Conservation (phyloP, 1,140 invertebrate species). For the Drosophila carrolli region DNA sequence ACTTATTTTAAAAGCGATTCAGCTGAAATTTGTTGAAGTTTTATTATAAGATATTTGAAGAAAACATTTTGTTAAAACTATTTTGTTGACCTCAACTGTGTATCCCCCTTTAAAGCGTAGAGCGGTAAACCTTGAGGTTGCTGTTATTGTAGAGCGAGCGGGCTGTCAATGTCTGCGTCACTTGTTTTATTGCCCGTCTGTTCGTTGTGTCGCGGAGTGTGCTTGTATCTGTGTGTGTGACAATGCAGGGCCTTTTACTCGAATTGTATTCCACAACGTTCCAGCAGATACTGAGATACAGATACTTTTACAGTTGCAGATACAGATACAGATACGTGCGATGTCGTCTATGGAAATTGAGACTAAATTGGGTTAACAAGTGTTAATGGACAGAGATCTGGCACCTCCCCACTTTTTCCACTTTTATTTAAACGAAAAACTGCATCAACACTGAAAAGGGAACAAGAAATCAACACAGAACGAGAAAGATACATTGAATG, state of each 20-base stretch:
- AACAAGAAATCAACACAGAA: constrained; percentile 6
- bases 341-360: constrained; percentile 75
- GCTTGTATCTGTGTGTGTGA: constrained; percentile 49
- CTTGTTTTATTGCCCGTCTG: constrained; percentile 60
- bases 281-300: constrained; percentile 17
- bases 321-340: constrained; percentile 35
- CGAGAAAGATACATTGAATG: neutral
- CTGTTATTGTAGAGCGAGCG: constrained; percentile 43
- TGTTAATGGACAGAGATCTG: constrained; percentile 76
- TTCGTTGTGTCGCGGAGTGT: constrained; percentile 29
- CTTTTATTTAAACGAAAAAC: constrained; percentile 46
- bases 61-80: neutral
- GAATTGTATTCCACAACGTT: constrained; percentile 41
- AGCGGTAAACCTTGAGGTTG: constrained; percentile 68
- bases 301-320: constrained; percentile 17
- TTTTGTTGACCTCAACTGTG: neutral
- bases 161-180: constrained; percentile 63
- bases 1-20: too few relatives aligned
- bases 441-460: constrained; percentile 43
- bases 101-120: constrained; percentile 22
- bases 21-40: too few relatives aligned
- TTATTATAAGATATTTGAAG: too few relatives aligned
- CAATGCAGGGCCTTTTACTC: constrained; percentile 68
- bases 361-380: constrained; percentile 82
- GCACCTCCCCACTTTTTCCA: constrained; percentile 6